These are phyloP conservation scores for Picus viridis DNA, from an alignment of 2,797 vertebrate species.

Conservation along the genomic window DNA sequence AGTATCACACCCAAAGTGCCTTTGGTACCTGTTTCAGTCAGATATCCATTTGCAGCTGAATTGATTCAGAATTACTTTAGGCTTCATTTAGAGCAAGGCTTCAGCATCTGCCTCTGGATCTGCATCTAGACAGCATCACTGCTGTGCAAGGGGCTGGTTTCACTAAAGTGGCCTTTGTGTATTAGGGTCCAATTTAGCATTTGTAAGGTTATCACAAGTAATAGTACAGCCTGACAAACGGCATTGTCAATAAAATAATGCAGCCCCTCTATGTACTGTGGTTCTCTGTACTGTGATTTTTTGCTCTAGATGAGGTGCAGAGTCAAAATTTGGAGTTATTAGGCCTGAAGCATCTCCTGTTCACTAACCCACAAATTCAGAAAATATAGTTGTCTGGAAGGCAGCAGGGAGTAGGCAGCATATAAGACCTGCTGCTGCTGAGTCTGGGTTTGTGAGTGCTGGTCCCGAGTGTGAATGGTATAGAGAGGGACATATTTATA, in stretches of 20 bases:
- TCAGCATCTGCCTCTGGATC: not conserved
- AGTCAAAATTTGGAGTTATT: not conserved
- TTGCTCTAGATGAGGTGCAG: not conserved
- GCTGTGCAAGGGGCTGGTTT: not conserved
- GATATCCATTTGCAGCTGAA: not conserved
- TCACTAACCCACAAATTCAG: not conserved
- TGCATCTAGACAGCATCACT: not conserved
- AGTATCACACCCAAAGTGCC: not conserved
- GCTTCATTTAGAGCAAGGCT: not conserved
- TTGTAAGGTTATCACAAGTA: not conserved
- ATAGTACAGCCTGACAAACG: not conserved
- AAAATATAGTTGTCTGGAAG: not conserved
- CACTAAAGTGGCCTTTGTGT: not conserved
- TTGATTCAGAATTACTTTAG: not conserved
- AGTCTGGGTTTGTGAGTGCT: not conserved
- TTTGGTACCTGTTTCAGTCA: not conserved
- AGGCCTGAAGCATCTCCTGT: not conserved
- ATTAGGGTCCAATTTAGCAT: not conserved
- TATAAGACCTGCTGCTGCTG: rapidly evolving
- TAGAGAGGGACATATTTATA: not conserved
- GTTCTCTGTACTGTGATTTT: not conserved
- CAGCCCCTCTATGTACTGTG: not conserved
- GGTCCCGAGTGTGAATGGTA: not conserved
- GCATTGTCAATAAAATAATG: not conserved
- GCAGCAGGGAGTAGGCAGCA: not conserved